These are phyloP conservation scores for Merops nubicus DNA, from an alignment of 2,113 vertebrate species.

Conservation along the genomic window DNA sequence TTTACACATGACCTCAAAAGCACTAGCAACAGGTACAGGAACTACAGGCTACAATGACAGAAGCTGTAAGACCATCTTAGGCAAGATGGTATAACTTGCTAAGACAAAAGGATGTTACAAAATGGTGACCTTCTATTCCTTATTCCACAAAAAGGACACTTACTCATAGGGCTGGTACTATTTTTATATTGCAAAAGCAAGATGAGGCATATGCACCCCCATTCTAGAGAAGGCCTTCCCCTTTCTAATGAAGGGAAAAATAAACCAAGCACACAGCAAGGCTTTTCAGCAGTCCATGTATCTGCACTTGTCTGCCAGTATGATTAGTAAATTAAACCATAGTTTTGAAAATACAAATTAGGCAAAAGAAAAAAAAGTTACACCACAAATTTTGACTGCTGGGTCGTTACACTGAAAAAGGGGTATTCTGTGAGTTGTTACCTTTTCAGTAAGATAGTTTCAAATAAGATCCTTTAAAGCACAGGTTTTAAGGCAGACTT, in stretches of 20 bases:
- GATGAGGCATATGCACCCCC: not conserved
- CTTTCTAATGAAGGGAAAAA: not conserved
- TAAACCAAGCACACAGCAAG: not conserved
- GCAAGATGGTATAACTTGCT: not conserved
- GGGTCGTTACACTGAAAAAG: accelerated
- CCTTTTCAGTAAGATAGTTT: accelerated
- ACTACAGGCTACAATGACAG: not conserved
- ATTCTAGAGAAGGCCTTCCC: not conserved
- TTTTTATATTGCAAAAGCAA: not conserved
- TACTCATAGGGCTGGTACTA: not conserved
- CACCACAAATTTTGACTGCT: accelerated
- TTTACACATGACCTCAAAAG: not conserved
- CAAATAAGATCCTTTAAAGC: not conserved
- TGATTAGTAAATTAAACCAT: accelerated
- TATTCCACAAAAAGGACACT: not conserved
- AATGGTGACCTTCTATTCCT: not conserved
- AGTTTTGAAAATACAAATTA: not conserved
- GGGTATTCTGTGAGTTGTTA: accelerated
- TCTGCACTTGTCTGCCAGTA: not conserved
- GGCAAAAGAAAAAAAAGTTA: not conserved
- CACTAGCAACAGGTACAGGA: not conserved
- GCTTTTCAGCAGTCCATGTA: accelerated
- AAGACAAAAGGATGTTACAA: constrained; percentile 15
- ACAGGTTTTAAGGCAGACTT: not conserved
- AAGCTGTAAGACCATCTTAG: not conserved